Evolutionary conservation across 2,888 invertebrate genomes (phyloP), one percentile per base, ranked within the genome.

Genomic region (Lithophane ornitopus): DNA sequence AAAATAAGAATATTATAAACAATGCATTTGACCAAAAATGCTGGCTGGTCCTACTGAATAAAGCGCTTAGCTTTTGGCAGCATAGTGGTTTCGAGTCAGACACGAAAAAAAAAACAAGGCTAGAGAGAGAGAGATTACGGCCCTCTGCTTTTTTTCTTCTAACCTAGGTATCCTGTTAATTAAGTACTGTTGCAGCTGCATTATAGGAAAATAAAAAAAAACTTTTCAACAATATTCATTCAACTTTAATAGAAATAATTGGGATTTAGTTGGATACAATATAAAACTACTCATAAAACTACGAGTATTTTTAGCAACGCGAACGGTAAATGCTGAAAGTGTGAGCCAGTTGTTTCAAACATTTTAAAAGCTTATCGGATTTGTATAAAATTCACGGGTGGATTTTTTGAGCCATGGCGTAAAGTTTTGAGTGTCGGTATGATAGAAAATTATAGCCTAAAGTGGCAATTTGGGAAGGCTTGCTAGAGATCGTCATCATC

Each of bases 291-390:
- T 71, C 28, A 39, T 39, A 46, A 52, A 71, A 68, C 59, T 58
- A 52, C 26, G 49, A 59, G 66, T 67, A 44, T 66, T 80, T 72
- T 65, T 68, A 66, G 44, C 41, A 65, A 74, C 61, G 58, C 54
- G 39, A 59, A 74, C 56, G 58, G 22, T 82, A 71, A 81, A 78
- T 61, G 41, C 52, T 69, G 44, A 78, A 74, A 72, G 63, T 67
- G 76, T 67, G 56, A 83, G 59, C 49, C 62, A 44, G 74, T 78
- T 81, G 83, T 81, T 78, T 78, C 68, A 77, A 83, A 80, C 83
- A 62, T 83, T 85, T 83, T 78, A 85, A 85, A 85, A 75, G 84
- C 85, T 85, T 84, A 76, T 61, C 70, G 74, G 83, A 81, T 85
- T 85, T 83, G 67, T 56, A 62, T 85, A 65, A 83, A 76, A 81